Conservation (phyloP, 2,113 vertebrate genomes). For the Eubucco bourcierii region DNA sequence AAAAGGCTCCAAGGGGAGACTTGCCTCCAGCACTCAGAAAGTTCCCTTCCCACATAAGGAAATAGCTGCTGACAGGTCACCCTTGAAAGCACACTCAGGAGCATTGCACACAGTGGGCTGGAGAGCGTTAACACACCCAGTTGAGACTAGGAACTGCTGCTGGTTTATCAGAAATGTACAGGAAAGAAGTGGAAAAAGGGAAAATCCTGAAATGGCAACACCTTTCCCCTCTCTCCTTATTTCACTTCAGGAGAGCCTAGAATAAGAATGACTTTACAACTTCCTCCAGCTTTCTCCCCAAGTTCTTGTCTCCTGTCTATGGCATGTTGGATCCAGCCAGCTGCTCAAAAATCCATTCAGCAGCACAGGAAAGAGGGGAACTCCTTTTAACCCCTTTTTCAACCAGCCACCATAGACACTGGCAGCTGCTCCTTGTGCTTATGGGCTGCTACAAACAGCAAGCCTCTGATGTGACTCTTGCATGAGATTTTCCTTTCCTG, state of each 20-base stretch:
- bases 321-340: background rate
- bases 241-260: background rate
- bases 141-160: accelerated
- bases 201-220: background rate
- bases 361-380: background rate
- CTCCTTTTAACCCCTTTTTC: background rate
- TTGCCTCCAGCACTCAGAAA: background rate
- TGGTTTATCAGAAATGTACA: background rate
- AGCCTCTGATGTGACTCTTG: background rate
- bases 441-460: background rate
- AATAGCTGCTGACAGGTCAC: background rate
- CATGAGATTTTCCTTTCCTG: background rate
- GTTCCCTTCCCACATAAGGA: background rate
- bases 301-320: background rate
- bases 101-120: accelerated
- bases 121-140: accelerated
- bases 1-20: background rate
- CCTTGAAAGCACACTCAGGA: background rate
- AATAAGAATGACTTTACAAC: background rate
- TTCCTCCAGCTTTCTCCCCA: background rate
- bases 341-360: background rate
- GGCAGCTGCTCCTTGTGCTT: background rate
- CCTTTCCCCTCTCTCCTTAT: background rate
- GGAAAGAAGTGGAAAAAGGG: background rate
- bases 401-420: background rate